Evolutionary conservation across 1,140 invertebrate genomes (phyloP).

Genomic region (Eupeodes corollae): DNA sequence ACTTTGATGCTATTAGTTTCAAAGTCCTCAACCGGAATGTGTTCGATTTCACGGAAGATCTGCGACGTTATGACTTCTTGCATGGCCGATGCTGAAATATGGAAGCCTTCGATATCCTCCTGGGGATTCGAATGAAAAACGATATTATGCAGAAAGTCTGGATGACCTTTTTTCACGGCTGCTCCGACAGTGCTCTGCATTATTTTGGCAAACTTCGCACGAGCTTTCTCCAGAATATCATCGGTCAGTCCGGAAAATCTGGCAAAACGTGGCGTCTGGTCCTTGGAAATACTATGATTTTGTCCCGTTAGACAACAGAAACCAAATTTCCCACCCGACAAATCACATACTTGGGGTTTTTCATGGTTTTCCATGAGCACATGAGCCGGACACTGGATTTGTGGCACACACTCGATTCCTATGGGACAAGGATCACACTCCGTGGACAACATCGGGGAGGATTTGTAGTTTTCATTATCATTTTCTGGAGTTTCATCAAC

Average conservation of each 20-base stretch:
- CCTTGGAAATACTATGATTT: constrained; percentile 37
- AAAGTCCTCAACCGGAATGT: constrained; percentile 36
- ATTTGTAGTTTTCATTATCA: too few relatives aligned
- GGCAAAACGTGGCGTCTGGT: background rate
- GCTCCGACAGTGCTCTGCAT: constrained; percentile 21
- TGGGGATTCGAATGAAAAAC: constrained; percentile 26
- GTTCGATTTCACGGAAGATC: constrained; percentile 29
- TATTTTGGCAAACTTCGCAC: constrained; percentile 17
- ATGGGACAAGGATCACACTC: constrained; percentile 35
- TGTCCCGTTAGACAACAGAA: constrained; percentile 48
- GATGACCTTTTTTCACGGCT: constrained; percentile 22
- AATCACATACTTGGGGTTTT: constrained; percentile 39
- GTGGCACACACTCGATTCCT: constrained; percentile 41
- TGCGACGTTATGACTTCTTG: constrained; percentile 40
- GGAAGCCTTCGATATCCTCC: constrained; percentile 32
- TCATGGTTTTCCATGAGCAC: constrained; percentile 36
- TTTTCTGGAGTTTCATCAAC: too few relatives aligned
- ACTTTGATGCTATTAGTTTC: constrained; percentile 36
- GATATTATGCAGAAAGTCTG: constrained; percentile 34
- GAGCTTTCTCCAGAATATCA: constrained; percentile 24
- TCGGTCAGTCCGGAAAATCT: constrained; percentile 7
- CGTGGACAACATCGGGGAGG: too few relatives aligned
- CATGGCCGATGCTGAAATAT: constrained; percentile 37
- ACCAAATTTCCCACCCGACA: constrained; percentile 37
- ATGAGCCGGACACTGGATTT: constrained; percentile 51